Percentiles rank a stretch among this genome's conserved stretches.
These are phyloP conservation scores for Bergia sp. DNA, from an alignment of 92 coral and sea anemone genomes.

Conservation along the genomic window DNA sequence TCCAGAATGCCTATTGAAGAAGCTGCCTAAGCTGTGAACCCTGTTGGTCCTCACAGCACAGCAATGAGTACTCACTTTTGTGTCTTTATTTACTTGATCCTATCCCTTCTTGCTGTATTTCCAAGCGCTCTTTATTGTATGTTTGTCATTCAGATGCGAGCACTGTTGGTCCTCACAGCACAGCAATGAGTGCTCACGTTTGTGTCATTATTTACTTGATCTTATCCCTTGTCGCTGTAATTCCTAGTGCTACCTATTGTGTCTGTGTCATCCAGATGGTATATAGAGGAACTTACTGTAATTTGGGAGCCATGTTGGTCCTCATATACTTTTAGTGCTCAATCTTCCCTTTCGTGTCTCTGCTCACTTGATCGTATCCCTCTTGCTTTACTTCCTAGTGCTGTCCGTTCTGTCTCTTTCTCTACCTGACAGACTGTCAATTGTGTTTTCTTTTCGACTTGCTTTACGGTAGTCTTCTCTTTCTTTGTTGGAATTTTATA, in stretches of 20 bases:
- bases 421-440: neutral
- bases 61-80: no score
- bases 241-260: neutral
- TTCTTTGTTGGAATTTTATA: no score
- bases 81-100: neutral
- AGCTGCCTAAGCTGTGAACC: conserved; percentile 67
- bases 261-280: conserved; percentile 29
- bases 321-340: neutral
- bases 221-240: neutral
- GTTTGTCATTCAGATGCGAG: conserved; percentile 18
- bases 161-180: neutral
- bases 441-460: no score
- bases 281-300: no score
- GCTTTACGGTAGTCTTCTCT: no score
- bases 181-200: neutral
- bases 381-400: neutral
- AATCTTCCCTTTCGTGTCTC: neutral
- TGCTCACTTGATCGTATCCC: neutral
- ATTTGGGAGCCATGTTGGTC: no score
- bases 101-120: neutral
- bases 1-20: conserved; percentile 60
- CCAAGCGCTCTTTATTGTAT: no score
- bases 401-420: neutral
- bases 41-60: neutral
- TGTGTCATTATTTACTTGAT: neutral